Conservation (phyloP, 2,888 invertebrate species). For the Anoplius nigerrimus region DNA sequence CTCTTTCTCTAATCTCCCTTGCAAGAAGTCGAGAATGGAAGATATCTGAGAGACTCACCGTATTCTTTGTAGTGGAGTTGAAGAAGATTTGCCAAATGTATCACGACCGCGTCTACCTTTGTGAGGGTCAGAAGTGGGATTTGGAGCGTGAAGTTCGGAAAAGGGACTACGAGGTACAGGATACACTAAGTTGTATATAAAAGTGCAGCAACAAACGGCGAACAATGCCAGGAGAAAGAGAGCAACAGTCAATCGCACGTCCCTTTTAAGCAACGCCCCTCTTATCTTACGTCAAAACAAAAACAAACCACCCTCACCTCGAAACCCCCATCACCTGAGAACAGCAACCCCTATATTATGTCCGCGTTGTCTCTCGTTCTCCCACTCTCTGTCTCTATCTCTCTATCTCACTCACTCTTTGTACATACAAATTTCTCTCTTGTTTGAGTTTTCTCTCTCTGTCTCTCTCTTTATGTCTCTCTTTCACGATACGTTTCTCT, state of each 20-base stretch:
- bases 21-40: constrained; percentile 39
- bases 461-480: constrained; percentile 36
- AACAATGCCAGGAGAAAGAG: constrained; percentile 56
- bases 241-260: constrained; percentile 40
- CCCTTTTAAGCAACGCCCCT: constrained; percentile 38
- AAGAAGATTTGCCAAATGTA: constrained; percentile 96
- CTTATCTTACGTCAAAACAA: constrained; percentile 30
- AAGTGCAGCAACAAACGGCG: constrained; percentile 19
- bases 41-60: constrained; percentile 60
- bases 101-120: constrained; percentile 96
- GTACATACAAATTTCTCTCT: constrained; percentile 49
- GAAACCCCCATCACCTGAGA: not conserved
- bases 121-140: constrained; percentile 99
- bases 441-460: constrained; percentile 44
- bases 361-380: constrained; percentile 51
- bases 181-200: constrained; percentile 31
- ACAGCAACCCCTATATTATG: constrained; percentile 23
- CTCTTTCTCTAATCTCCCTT: constrained; percentile 24
- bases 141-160: constrained; percentile 99
- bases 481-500: constrained; percentile 51
- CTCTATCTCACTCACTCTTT: not conserved
- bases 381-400: not conserved
- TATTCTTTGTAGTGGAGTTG: constrained; percentile 86
- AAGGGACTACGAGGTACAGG: constrained; percentile 98
- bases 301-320: too few species aligned